Evolutionary conservation across 2,888 invertebrate species (phyloP), one percentile per base, ranked within the genome.

Genomic region (Drosophila meridiana): DNA sequence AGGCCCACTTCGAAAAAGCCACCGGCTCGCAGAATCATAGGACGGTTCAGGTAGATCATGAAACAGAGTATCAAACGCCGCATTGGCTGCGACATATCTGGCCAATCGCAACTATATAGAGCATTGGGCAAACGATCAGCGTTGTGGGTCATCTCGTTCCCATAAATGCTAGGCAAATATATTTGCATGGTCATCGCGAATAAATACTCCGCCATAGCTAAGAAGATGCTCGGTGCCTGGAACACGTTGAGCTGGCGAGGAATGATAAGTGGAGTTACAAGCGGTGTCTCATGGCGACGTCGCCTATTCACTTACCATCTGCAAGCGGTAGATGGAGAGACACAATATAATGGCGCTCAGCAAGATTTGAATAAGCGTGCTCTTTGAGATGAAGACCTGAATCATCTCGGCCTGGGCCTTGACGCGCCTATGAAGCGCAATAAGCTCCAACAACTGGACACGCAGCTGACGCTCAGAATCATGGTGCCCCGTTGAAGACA

Each of bases 131-230:
- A 20, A 13, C 45, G 67, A 13, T 66, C 47, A 1, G 84, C 65
- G 1, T 68, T 60, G 26, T 70, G 28, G 36, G 58, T 83, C 2
- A 83, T 66, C 20, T 69, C 69, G 43, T 78, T 81, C 7, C 84
- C 87, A 60, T 81, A 83, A 32, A 75, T 65, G 45, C 76, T 70
- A 30, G 81, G 87, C 14, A 87, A 13, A 14, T 63, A 76, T 20
- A 87, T 78, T 60, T 87, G 63, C 66, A 73, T 48, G 3, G 64
- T 56, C 84, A 83, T 87, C 0, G 83, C 5, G 28, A 69, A 30
- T 1, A 73, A 34, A 55, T 73, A 83, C 52, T 81, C 69, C 7
- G 70, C 14, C 69, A 79, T 79, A 20, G 53, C 73, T 0, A 47
- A 26, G 42, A 76, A 74, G 14, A 36, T 9, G 50, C 28, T 42